Conservation (phyloP, 2,797 vertebrate genomes). For the Cossypha polioptera region DNA sequence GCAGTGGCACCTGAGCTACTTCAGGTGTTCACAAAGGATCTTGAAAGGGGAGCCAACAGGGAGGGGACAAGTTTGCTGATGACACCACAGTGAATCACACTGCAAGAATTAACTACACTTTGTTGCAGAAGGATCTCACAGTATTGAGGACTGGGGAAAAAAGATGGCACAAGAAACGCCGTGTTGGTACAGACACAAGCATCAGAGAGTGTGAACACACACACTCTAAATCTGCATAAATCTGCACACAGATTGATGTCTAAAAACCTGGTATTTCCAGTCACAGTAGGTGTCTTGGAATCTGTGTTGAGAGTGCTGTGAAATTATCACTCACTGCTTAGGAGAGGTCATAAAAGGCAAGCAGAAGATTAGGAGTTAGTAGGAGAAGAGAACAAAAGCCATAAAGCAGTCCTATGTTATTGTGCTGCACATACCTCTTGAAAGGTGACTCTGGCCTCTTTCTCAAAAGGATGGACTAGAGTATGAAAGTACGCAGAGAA, state of each 20-base stretch:
- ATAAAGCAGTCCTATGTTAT: background rate
- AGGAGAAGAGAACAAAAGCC: background rate
- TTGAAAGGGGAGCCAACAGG: background rate
- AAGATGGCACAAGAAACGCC: background rate
- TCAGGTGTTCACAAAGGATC: background rate
- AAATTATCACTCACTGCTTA: background rate
- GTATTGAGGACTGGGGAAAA: background rate
- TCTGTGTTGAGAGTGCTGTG: background rate
- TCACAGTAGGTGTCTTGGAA: background rate
- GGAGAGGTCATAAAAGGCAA: background rate
- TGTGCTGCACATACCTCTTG: background rate
- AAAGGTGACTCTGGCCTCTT: background rate
- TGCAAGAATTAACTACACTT: background rate
- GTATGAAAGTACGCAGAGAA: background rate
- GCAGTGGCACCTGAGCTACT: background rate
- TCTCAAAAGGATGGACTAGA: background rate
- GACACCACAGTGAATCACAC: background rate
- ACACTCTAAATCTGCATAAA: background rate
- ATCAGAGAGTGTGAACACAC: background rate
- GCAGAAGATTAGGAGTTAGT: background rate
- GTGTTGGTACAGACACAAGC: background rate
- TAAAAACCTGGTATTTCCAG: background rate
- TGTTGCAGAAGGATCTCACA: background rate
- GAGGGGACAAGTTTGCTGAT: rapidly evolving
- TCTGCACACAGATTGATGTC: background rate